Evolutionary conservation across 2,888 invertebrate genomes (phyloP).

Genomic region (Exocentrus adspersus): DNA sequence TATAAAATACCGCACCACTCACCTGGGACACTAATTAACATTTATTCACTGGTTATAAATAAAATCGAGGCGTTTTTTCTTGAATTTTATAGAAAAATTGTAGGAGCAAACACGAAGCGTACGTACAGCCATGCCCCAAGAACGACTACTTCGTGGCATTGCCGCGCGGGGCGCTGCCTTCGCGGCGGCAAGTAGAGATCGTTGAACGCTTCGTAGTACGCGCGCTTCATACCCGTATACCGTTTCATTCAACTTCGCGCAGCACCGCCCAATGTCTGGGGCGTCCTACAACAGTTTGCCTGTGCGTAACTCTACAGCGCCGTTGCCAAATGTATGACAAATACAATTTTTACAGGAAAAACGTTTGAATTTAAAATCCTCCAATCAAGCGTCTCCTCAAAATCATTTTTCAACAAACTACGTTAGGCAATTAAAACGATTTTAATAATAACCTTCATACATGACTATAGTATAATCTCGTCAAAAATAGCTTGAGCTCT

Average conservation of each 20-base stretch:
- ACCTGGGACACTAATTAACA: slow-evolving; percentile 35
- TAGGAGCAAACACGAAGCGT: slow-evolving; percentile 46
- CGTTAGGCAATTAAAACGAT: too few relatives aligned
- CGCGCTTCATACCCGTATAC: slow-evolving; percentile 46
- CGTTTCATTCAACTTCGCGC: slow-evolving; percentile 61
- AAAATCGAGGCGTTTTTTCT: slow-evolving; percentile 44
- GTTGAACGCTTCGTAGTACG: slow-evolving; percentile 63
- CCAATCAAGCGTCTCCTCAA: too few relatives aligned
- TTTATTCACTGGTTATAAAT: slow-evolving; percentile 38
- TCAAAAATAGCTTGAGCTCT: too few relatives aligned
- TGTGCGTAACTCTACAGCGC: too few relatives aligned
- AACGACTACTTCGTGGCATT: slow-evolving; percentile 53
- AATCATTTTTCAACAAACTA: too few relatives aligned
- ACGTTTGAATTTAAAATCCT: too few relatives aligned
- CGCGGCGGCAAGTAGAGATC: slow-evolving; percentile 55
- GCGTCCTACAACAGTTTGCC: slow-evolving; percentile 53
- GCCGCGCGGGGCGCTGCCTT: slow-evolving; percentile 55
- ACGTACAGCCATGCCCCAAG: slow-evolving; percentile 56
- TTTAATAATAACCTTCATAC: too few relatives aligned
- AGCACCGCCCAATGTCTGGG: slow-evolving; percentile 61
- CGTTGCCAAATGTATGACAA: too few relatives aligned
- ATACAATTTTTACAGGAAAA: too few relatives aligned
- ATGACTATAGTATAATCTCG: too few relatives aligned
- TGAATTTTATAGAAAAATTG: slow-evolving; percentile 51
- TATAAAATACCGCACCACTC: slow-evolving; percentile 41